A percentile compares a stretch with the other conserved stretches of the same genome.
Evolutionary conservation across 2,888 invertebrate species (phyloP).

Genomic region (Acanthopleura granulata): DNA sequence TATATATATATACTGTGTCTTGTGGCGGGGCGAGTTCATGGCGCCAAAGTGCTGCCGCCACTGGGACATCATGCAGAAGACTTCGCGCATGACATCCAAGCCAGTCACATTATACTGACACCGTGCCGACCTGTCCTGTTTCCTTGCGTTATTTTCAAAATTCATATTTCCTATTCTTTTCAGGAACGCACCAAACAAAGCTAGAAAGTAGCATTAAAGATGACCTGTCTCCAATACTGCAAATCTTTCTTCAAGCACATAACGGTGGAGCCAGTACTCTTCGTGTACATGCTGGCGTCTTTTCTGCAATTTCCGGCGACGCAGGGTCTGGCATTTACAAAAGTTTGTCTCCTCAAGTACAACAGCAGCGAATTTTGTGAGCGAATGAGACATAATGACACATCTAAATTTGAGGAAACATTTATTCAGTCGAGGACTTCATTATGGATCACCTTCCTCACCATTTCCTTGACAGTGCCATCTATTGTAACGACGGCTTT

Average conservation of each 20-base stretch:
- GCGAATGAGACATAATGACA: constrained; percentile 32
- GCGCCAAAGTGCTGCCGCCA: too few relatives aligned
- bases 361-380: constrained; percentile 40
- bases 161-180: too few relatives aligned
- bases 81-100: too few relatives aligned
- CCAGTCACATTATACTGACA: too few relatives aligned
- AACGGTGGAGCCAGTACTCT: constrained; percentile 89
- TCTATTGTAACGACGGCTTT: constrained; percentile 62
- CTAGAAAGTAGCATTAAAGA: too few relatives aligned
- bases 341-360: constrained; percentile 63
- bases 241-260: constrained; percentile 63
- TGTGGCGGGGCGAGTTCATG: too few relatives aligned
- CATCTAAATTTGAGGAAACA: constrained; percentile 38
- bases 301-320: constrained; percentile 67
- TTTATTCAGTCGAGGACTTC: constrained; percentile 64
- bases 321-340: constrained; percentile 69
- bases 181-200: too few relatives aligned
- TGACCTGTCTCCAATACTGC: too few relatives aligned
- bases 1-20: too few relatives aligned
- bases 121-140: too few relatives aligned
- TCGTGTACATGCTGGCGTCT: constrained; percentile 89
- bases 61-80: too few relatives aligned
- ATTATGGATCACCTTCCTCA: constrained; percentile 63
- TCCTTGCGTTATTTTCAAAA: too few relatives aligned
- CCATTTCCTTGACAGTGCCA: constrained; percentile 62